Conservation (phyloP, 2,113 vertebrate species). For the Orthonyx spaldingii region DNA sequence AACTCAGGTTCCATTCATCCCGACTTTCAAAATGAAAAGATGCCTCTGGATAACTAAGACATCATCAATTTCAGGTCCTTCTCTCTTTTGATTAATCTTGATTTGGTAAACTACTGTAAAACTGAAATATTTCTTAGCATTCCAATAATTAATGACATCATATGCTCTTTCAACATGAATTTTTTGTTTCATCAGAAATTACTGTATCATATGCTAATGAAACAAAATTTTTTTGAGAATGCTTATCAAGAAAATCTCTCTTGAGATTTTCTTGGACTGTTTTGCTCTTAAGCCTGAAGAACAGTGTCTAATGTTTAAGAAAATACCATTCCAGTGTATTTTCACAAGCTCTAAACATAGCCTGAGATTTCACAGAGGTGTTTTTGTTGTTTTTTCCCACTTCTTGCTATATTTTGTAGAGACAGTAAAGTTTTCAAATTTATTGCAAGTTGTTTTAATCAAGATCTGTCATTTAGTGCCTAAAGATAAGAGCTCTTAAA, state of each 20-base stretch:
- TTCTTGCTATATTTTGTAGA: background rate
- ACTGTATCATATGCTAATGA: background rate
- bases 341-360: background rate
- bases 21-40: background rate
- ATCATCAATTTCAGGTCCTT: background rate
- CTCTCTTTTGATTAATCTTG: background rate
- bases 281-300: background rate
- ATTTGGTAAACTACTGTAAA: background rate
- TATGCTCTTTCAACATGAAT: background rate
- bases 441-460: background rate
- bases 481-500: slow-evolving; percentile 26
- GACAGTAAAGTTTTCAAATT: background rate
- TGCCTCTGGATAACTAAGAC: background rate
- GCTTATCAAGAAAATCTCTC: background rate
- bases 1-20: background rate
- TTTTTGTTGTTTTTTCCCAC: background rate
- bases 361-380: background rate
- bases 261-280: background rate
- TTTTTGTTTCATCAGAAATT: background rate
- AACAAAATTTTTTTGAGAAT: background rate
- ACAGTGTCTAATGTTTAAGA: background rate
- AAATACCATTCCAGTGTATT: background rate
- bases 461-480: background rate
- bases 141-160: background rate
- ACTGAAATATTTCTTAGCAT: background rate